These are phyloP conservation scores for Diachasma alloeum DNA, from an alignment of 1,140 invertebrate genomes.

Conservation along the genomic window DNA sequence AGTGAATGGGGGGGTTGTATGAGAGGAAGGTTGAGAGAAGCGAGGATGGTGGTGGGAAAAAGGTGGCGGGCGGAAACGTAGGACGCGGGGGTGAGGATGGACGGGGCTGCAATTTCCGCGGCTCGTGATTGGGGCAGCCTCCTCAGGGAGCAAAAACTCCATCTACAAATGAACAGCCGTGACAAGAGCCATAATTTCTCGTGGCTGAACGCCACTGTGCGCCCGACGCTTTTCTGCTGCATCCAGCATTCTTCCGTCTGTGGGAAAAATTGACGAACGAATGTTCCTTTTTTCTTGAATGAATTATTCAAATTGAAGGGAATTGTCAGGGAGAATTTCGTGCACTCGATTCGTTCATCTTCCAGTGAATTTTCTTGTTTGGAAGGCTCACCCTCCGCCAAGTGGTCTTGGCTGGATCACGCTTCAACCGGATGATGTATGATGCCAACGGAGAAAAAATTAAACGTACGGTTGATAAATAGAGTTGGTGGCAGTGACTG, in stretches of 20 bases:
- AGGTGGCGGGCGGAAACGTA: constrained; percentile 41
- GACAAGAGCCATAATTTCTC: constrained; percentile 77
- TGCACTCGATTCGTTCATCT: constrained; percentile 39
- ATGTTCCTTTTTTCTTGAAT: background rate
- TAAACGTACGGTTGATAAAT: constrained; percentile 63
- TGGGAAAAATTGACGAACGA: background rate
- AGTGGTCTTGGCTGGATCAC: constrained; percentile 41
- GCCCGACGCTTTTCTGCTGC: constrained; percentile 40
- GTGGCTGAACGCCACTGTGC: constrained; percentile 43
- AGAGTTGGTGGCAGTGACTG: constrained; percentile 54
- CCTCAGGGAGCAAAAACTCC: constrained; percentile 75
- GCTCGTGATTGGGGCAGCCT: constrained; percentile 75
- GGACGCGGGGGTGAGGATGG: constrained; percentile 47
- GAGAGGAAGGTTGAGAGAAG: constrained; percentile 40
- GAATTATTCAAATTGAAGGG: background rate
- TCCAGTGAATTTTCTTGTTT: constrained; percentile 19
- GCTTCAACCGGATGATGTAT: constrained; percentile 54
- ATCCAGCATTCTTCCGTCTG: background rate
- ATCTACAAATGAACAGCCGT: constrained; percentile 79
- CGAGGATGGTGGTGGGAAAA: constrained; percentile 41
- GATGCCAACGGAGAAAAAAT: constrained; percentile 54
- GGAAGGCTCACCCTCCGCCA: background rate
- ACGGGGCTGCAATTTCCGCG: constrained; percentile 72
- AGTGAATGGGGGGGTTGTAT: constrained; percentile 20
- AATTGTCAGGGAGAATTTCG: too few relatives aligned